Evolutionary conservation across 2,113 vertebrate species (phyloP), one percentile per base, ranked within the genome.

Genomic region (Rhodinocichla rosea): DNA sequence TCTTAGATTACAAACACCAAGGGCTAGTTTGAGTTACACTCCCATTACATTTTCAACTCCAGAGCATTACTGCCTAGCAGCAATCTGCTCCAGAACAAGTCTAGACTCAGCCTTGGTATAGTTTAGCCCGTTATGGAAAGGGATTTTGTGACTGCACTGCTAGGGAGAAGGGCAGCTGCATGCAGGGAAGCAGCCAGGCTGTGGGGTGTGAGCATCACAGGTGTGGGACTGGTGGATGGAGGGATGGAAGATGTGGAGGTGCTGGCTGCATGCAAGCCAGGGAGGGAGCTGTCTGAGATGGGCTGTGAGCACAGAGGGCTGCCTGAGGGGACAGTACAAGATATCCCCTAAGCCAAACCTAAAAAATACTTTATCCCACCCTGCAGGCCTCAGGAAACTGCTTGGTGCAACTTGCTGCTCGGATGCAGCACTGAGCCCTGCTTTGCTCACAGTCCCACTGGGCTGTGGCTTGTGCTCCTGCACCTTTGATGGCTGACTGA

Each of bases 241-340:
- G 35, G 50, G 32, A 39, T 17, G 50, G 40, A 68, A 37, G 40
- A 18, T 21, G 14, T 6, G 7, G 33, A 21, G 15, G 37, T 63
- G 45, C 22, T 77, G 11, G 30, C 27, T 0, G 1, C 13, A 4
- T 28, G 45, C 2, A 2, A 63, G 47, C 22, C 2, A 1, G 24
- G 30, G 24, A 74, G 50, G 39, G 53, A 79, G 19, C 39, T 65
- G 35, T 55, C 35, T 73, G 44, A 33, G 32, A 53, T 33, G 52
- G 30, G 19, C n/a, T 83, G 71, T 59, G 53, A 64, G 49, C 47
- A 55, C 11, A 21, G 67, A 55, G 21, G n/a, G 52, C 27, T 68
- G 13, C 0, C 0, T n/a, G 27, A 70, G 13, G 22, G 27, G 13
- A 17, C 20, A 52, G 3, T 8, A 9, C 16, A 62, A 40, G 15